Conservation (phyloP, 2,797 vertebrate genomes). For the Simalia tracyae region DNA sequence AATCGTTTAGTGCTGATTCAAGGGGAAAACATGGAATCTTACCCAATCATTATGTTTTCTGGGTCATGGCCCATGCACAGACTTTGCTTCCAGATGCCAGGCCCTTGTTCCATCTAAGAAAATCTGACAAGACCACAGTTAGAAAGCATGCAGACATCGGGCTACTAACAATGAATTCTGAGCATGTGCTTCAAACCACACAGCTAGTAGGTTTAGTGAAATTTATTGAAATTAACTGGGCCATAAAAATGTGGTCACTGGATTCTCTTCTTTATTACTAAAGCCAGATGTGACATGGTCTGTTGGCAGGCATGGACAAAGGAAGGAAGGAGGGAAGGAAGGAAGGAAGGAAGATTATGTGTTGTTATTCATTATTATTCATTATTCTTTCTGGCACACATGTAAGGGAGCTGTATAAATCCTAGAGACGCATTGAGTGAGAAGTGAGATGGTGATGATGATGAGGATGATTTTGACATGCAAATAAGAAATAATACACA, state of each 20-base stretch:
- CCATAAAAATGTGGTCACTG: conserved; percentile 31
- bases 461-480: not conserved
- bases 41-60: not conserved
- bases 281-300: conserved; percentile 1
- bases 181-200: conserved; percentile 48
- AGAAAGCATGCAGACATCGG: not conserved
- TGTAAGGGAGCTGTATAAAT: not conserved
- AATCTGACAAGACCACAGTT: conserved; percentile 46
- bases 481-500: not conserved
- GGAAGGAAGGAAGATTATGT: not conserved
- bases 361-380: not conserved
- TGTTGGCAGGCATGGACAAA: conserved; percentile 21
- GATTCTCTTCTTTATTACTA: conserved; percentile 15
- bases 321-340: not conserved
- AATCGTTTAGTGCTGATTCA: conserved; percentile 14
- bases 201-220: conserved; percentile 39
- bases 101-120: conserved; percentile 9
- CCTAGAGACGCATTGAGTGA: not conserved
- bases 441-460: not conserved
- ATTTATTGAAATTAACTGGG: conserved; percentile 39
- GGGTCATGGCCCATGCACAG: conserved; percentile 10
- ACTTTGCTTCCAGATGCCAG: conserved; percentile 2
- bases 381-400: not conserved
- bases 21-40: not conserved
- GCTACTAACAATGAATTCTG: conserved; percentile 32